Conservation (phyloP, 2,113 vertebrate species). For the Notothenia coriiceps region DNA sequence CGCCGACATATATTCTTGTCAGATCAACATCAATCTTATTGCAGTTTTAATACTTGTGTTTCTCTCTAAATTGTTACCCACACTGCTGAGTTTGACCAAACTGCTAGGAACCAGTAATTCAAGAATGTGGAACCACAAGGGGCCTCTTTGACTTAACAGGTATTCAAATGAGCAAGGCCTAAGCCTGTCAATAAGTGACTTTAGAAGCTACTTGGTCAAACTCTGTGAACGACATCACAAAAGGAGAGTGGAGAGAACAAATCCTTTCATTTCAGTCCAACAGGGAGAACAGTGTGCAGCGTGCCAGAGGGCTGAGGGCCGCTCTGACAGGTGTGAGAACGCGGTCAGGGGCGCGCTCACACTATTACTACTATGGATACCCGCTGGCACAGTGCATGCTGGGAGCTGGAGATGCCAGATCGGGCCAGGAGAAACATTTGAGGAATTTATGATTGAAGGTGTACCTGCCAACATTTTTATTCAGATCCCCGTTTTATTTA, state of each 20-base stretch:
- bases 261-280: slow-evolving; percentile 64
- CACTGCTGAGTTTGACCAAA: slow-evolving; percentile 53
- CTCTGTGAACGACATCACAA: slow-evolving; percentile 32
- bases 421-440: slow-evolving; percentile 22
- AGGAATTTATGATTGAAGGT: slow-evolving; percentile 51
- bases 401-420: slow-evolving; percentile 51
- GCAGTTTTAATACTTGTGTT: slow-evolving; percentile 11
- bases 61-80: slow-evolving; percentile 16
- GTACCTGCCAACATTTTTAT: slow-evolving; percentile 20
- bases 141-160: slow-evolving; percentile 57
- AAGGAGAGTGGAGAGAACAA: slow-evolving; percentile 34
- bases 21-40: neutral
- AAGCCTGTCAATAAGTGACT: slow-evolving; percentile 62
- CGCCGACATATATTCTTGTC: neutral
- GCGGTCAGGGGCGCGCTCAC: slow-evolving; percentile 36
- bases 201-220: slow-evolving; percentile 58
- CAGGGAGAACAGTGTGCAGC: slow-evolving; percentile 2
- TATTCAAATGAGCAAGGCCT: slow-evolving; percentile 69
- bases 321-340: slow-evolving; percentile 73
- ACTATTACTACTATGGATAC: slow-evolving; percentile 18
- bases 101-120: slow-evolving; percentile 38
- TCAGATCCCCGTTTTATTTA: neutral
- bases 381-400: slow-evolving; percentile 50
- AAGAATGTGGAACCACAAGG: slow-evolving; percentile 60
- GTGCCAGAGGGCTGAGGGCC: slow-evolving; percentile 39